Base-by-base conservation (phyloP, 2,888 invertebrate genomes). In the Rhingia rostrata region DNA sequence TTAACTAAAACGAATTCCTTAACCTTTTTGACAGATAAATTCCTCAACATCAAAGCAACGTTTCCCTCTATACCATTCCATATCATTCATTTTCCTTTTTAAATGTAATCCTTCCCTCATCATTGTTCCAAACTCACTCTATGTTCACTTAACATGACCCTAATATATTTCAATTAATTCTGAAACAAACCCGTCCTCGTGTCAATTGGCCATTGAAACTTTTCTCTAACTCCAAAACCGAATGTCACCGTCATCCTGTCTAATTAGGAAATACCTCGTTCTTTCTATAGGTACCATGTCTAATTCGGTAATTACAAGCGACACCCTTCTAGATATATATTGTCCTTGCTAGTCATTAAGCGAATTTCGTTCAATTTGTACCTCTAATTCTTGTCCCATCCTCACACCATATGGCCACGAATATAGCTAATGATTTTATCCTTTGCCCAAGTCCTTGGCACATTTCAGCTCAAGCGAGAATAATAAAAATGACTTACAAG, bases 301-400 rank as follows among this genome's bases (percentile, higher is more conserved):
- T 63, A 75, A 81, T 70, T 63, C 49, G 63, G 75, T 81, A 75
- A 81, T 81, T 81, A 70, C 75, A 45, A 69, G 61, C 81, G 75
- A 81, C 81, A 81, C 81, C 70, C 81, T 63, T 69, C 41, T 51
- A 56, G 61, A 51, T 67, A 37, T 33, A 32, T 47, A 33, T 53
- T 60, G 41, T 51, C 64, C n/a, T 49, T 79, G 45, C 14, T 35
- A 74, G 56, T 69, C 74, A 81, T 81, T 81, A 80, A 80, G 49
- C 54, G 53, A 69, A 81, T 67, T 69, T 56, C 56, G 14, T 58
- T 64, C 69, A 51, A 67, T 78, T 81, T 69, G 61, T 77, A 77
- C 69, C 69, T 64, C n/a, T 32, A 61, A 39, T 41, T 12, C 41
- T 22, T 2, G 22, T 22, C 22, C 22, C 10, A 22, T 7, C 45